phyloP scores from a whole-genome alignment of 2,113 vertebrate genomes.

The Crotalus tigris region DNA sequence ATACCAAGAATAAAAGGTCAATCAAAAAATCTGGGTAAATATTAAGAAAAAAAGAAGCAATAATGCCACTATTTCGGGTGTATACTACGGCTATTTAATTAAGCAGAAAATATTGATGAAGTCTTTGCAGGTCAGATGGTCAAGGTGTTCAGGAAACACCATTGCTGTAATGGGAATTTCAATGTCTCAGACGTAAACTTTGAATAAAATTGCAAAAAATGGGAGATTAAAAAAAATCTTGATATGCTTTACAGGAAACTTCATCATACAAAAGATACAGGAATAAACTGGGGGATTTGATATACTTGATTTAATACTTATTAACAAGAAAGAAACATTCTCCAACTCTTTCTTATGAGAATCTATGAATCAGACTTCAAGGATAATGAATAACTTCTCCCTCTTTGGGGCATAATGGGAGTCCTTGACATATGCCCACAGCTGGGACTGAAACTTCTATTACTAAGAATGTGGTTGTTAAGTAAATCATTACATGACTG shows the following conservation, averaged over 20 bases:
- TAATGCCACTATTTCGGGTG: not conserved
- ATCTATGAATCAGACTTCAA: not conserved
- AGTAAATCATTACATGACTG: not conserved
- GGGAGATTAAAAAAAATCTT: not conserved
- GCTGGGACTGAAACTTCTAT: not conserved
- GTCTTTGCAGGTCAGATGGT: not conserved
- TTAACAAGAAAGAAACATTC: not conserved
- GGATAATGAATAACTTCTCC: not conserved
- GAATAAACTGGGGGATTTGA: not conserved
- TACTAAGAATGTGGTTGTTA: not conserved
- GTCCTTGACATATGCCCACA: not conserved
- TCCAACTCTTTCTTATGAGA: not conserved
- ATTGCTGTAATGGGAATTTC: not conserved
- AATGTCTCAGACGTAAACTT: not conserved
- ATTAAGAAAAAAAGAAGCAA: not conserved
- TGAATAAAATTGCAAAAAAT: not conserved
- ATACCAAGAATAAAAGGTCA: not conserved
- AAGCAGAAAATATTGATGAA: not conserved
- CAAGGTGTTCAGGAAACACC: not conserved
- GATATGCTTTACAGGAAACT: not conserved
- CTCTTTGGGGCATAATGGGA: not conserved
- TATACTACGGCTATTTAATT: not conserved
- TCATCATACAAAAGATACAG: not conserved
- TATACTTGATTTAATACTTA: not conserved
- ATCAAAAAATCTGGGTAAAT: not conserved